These are phyloP conservation scores for Leistus spinibarbis DNA, from an alignment of 2,888 invertebrate genomes.

Conservation along the genomic window DNA sequence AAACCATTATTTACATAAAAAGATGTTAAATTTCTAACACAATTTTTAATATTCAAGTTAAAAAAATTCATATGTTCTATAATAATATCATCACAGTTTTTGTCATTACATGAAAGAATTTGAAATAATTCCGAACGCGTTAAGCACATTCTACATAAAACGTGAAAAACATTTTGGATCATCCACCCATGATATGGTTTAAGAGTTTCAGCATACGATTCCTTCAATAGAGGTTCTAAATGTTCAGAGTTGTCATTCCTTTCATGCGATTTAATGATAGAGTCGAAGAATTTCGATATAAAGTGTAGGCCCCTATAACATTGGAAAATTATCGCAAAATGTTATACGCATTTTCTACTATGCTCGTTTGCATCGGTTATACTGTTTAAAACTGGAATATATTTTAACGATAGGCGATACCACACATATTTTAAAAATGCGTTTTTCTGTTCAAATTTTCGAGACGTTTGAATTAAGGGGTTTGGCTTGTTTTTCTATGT, in stretches of 20 bases:
- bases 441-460: no score
- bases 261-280: slow-evolving; percentile 60
- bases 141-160: slow-evolving; percentile 50
- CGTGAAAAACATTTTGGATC: slow-evolving; percentile 74
- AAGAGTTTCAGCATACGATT: slow-evolving; percentile 73
- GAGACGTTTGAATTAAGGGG: no score
- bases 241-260: slow-evolving; percentile 59
- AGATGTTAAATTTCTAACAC: slow-evolving; percentile 22
- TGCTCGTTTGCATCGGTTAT: no score
- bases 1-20: slow-evolving; percentile 24
- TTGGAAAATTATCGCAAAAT: slow-evolving; percentile 14
- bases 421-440: no score
- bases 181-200: slow-evolving; percentile 79
- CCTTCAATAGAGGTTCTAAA: slow-evolving; percentile 66
- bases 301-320: slow-evolving; percentile 67
- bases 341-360: background rate
- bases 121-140: slow-evolving; percentile 25
- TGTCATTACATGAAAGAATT: slow-evolving; percentile 17
- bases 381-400: no score
- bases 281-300: slow-evolving; percentile 64
- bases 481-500: no score
- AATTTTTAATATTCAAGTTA: slow-evolving; percentile 18
- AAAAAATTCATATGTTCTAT: slow-evolving; percentile 21
- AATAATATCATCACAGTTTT: slow-evolving; percentile 17
- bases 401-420: no score